A percentile compares a stretch with the other conserved stretches of the same genome.
phyloP scores from a whole-genome alignment of 2,888 invertebrate genomes.

The Coremacera marginata region DNA sequence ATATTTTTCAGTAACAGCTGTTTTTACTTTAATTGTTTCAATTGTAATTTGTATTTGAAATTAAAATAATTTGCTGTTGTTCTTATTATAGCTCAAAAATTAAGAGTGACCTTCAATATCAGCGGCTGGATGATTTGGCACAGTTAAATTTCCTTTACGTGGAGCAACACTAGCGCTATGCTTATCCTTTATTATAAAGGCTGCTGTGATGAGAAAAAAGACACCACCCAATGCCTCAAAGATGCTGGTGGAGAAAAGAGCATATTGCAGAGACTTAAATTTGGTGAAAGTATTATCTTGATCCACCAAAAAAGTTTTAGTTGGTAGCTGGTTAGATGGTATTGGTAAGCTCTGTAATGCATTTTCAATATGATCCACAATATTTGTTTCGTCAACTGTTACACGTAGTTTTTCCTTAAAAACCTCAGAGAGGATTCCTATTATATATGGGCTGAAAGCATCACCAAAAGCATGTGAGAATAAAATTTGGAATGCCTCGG shows the following conservation, averaged over 20 bases:
- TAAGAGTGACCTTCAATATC: too few relatives aligned
- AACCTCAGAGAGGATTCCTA: conserved; percentile 77
- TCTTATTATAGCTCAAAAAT: too few relatives aligned
- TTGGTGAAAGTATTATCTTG: conserved; percentile 60
- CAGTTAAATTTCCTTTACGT: conserved; percentile 58
- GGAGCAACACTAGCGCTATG: conserved; percentile 78
- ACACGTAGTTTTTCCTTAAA: conserved; percentile 62
- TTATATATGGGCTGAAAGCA: conserved; percentile 97
- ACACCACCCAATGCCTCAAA: conserved; percentile 91
- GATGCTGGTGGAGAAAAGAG: conserved; percentile 93
- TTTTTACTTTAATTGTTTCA: too few relatives aligned
- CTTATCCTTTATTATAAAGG: conserved; percentile 86
- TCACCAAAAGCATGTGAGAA: conserved; percentile 97
- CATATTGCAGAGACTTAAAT: conserved; percentile 86
- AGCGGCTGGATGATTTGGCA: too few relatives aligned
- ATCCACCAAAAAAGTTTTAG: conserved; percentile 30
- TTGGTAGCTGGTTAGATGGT: conserved; percentile 31
- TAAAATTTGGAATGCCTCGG: conserved; percentile 97
- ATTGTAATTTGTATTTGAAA: too few relatives aligned
- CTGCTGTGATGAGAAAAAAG: conserved; percentile 90
- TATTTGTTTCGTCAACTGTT: conserved; percentile 45
- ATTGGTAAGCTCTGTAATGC: too few relatives aligned
- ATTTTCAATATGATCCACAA: too few relatives aligned
- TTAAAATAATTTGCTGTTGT: too few relatives aligned
- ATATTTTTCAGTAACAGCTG: too few relatives aligned